phyloP scores from a whole-genome alignment of 2,888 invertebrate species.

The Julus scanicus region DNA sequence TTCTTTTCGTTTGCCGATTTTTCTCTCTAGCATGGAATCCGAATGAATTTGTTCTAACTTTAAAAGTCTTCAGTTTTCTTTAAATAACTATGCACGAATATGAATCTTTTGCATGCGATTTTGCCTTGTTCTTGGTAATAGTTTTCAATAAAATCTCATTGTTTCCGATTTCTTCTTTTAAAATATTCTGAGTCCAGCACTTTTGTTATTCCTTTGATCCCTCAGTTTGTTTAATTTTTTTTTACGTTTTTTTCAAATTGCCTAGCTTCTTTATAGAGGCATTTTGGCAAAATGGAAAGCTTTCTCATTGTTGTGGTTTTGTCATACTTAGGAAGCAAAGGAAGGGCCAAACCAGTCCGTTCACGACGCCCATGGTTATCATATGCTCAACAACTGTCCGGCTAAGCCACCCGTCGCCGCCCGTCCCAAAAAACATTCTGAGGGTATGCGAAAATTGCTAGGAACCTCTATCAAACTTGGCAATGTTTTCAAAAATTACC shows the following conservation, averaged over 20 bases:
- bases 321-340: neutral
- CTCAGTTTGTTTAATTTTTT: neutral
- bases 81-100: neutral
- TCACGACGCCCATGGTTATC: constrained; percentile 30
- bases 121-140: neutral
- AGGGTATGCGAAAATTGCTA: constrained; percentile 6
- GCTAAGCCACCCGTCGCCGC: constrained; percentile 46
- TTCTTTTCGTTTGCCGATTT: neutral
- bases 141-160: neutral
- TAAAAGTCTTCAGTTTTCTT: too few species aligned
- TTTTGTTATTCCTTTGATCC: neutral
- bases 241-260: neutral
- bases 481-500: too few species aligned
- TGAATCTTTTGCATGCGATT: neutral
- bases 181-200: neutral
- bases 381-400: neutral
- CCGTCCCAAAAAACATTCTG: neutral
- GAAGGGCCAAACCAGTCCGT: neutral
- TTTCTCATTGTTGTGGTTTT: neutral
- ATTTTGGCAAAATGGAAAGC: neutral
- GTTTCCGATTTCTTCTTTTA: too few species aligned
- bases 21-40: too few species aligned
- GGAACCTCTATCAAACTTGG: neutral
- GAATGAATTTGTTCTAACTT: too few species aligned
- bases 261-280: neutral